Evolutionary conservation across 2,113 vertebrate genomes (phyloP).

Genomic region (Psephotus haematonotus): DNA sequence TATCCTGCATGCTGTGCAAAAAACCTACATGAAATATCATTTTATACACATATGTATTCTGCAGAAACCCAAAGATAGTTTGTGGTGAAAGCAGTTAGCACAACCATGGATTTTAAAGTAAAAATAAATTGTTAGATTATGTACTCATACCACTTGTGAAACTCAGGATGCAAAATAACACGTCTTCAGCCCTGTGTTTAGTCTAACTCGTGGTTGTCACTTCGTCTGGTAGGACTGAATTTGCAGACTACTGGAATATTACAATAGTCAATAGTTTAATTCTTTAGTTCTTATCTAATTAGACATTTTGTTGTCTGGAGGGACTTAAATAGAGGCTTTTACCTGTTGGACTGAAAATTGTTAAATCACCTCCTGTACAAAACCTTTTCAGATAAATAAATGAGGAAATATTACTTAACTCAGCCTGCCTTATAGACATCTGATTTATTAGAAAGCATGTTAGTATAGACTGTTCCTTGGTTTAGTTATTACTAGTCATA

Average conservation of each 20-base stretch:
- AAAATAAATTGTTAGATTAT: background rate
- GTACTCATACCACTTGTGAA: background rate
- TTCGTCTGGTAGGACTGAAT: background rate
- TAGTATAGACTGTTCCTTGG: background rate
- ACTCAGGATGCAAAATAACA: background rate
- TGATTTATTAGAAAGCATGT: background rate
- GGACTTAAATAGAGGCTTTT: background rate
- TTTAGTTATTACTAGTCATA: background rate
- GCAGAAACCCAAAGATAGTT: background rate
- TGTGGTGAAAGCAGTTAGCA: background rate
- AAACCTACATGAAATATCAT: background rate
- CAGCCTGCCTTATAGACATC: background rate
- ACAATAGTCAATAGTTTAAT: background rate
- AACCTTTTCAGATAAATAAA: background rate
- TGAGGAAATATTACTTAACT: background rate
- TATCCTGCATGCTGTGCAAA: background rate
- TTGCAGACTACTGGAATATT: background rate
- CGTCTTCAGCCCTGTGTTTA: background rate
- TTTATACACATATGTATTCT: background rate
- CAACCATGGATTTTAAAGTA: background rate
- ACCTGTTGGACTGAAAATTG: background rate
- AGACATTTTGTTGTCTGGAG: background rate
- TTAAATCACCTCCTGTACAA: background rate
- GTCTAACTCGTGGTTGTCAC: background rate
- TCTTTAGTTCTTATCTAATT: background rate